Base-by-base conservation (phyloP, 2,888 invertebrate genomes). In the Hesperia comma region DNA sequence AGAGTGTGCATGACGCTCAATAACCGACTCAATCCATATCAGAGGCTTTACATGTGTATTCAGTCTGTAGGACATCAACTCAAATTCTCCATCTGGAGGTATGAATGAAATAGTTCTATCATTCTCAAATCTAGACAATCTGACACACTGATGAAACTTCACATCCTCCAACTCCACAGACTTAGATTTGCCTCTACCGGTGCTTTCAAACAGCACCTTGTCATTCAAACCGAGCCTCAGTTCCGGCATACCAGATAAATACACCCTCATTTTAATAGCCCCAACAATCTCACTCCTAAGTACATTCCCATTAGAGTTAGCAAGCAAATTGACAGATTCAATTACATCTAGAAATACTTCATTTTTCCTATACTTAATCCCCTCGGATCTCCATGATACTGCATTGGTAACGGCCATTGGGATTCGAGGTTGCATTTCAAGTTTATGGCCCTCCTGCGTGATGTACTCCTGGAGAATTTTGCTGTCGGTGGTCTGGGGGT, bases 361-460 rank as follows among this genome's bases (percentile, higher is more conserved):
- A 88, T 99, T 99, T 90, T 99, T 99, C 68, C 99, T 95, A 87
- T 99, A 99, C 83, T 99, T 99, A 67, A 99, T 98, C 2, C 99
- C 99, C 85, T 99, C 99, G 0, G 99, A 98, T 68, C 99, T 94
- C 99, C 99, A 99, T 0, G 99, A 99, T 0, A 99, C 99, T 0
- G 99, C 99, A 90, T 99, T 99, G n/a, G 99, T 99, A 7, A 99
- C 99, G 19, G 99, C 99, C 95, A 98, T 97, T 0, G 99, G 99
- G 70, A 99, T 99, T 58, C 99, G 94, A 0, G 98, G 98, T 77
- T 98, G 98, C 82, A 99, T 96, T 90, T 99, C 99, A 41, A 99
- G 92, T 85, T 99, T 99, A 85, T 99, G 99, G 2, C 99, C 98
- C 87, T 99, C 99, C 84, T 99, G 99, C 0, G 99, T 99, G 55